Evolutionary conservation across 2,797 vertebrate species (phyloP).

Genomic region (Hoplostethus atlanticus): DNA sequence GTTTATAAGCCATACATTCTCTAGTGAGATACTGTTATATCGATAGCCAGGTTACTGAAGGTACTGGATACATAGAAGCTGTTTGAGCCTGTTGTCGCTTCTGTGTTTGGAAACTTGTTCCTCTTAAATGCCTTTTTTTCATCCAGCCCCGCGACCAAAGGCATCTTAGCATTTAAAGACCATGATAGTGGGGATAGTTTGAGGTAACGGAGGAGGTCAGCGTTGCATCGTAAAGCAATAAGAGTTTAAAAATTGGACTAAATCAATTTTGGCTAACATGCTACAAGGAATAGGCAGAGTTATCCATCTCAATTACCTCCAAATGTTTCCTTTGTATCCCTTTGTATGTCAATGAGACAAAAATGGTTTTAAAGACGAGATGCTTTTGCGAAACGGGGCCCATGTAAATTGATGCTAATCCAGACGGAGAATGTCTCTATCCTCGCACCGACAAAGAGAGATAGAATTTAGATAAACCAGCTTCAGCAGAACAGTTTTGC

Average conservation of each 20-base stretch:
- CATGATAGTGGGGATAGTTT: constrained; percentile 6
- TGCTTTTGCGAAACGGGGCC: constrained; percentile 43
- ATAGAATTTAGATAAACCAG: constrained; percentile 19
- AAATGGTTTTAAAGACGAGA: constrained; percentile 42
- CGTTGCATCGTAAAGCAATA: neutral
- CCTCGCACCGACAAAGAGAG: constrained; percentile 5
- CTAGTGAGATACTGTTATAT: constrained; percentile 27
- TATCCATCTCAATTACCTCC: neutral
- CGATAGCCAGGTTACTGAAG: constrained; percentile 61
- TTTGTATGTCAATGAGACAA: neutral
- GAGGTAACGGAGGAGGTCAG: neutral
- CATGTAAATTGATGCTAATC: constrained; percentile 23
- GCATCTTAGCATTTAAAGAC: constrained; percentile 37
- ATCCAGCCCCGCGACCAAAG: constrained; percentile 34
- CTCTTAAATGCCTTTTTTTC: constrained; percentile 68
- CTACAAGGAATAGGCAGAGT: no score
- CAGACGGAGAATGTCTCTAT: constrained; percentile 73
- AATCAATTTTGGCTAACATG: no score
- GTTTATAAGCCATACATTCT: constrained; percentile 80
- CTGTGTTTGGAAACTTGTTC: constrained; percentile 35
- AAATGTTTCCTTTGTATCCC: constrained; percentile 12
- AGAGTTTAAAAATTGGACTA: no score
- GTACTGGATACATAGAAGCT: constrained; percentile 52
- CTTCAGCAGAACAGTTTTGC: constrained; percentile 59
- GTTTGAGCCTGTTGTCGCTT: constrained; percentile 26